Conservation (phyloP, 2,888 invertebrate genomes). For the Metopia argyrocephala region DNA sequence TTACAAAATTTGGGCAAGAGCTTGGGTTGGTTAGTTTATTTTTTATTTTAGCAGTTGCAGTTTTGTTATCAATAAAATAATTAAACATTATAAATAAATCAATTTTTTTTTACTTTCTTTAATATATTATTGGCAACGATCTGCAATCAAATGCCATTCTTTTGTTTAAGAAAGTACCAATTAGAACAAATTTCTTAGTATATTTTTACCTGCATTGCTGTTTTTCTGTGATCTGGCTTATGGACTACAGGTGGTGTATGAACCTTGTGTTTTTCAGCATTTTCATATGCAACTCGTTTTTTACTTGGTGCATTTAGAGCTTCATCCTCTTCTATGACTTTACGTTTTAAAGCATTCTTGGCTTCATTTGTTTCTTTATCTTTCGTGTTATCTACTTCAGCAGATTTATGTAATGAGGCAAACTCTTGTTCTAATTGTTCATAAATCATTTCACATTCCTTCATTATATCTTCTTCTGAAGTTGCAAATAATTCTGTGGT, state of each 20-base stretch:
- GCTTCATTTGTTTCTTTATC: conserved; percentile 68
- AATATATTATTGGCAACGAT: too few relatives aligned
- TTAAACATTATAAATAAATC: too few relatives aligned
- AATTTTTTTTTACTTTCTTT: too few relatives aligned
- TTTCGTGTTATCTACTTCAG: conserved; percentile 68
- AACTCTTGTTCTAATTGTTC: conserved; percentile 84
- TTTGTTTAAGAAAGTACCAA: too few relatives aligned
- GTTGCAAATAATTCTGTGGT: conserved; percentile 68
- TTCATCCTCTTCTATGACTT: conserved; percentile 76
- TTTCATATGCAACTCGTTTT: conserved; percentile 87
- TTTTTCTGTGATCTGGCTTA: conserved; percentile 80
- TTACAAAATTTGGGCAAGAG: too few relatives aligned
- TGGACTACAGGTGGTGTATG: conserved; percentile 78
- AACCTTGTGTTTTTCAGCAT: conserved; percentile 79
- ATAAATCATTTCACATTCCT: conserved; percentile 92
- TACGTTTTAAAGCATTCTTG: conserved; percentile 69
- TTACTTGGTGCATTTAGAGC: conserved; percentile 77
- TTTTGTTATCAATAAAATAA: too few relatives aligned
- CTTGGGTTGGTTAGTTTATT: too few relatives aligned
- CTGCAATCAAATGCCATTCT: too few relatives aligned
- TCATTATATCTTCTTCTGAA: conserved; percentile 85
- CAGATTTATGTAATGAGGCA: conserved; percentile 69
- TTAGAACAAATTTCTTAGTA: neutral
- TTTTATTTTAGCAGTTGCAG: too few relatives aligned
- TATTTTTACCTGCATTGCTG: conserved; percentile 79